Evolutionary conservation across 2,113 vertebrate genomes (phyloP).

Genomic region (Sturnus vulgaris): DNA sequence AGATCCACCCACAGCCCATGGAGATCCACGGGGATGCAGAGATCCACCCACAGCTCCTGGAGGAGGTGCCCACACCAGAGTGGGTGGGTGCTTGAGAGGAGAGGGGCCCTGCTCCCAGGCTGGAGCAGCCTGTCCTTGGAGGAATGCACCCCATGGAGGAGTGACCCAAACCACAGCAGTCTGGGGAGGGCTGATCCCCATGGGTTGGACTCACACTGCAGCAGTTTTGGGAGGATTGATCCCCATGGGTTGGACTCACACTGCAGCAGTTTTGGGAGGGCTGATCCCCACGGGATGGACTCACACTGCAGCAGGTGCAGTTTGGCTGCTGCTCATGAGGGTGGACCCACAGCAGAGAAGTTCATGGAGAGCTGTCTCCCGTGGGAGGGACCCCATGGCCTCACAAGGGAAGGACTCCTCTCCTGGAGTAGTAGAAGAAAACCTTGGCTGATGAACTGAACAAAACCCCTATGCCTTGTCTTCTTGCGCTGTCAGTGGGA

Average conservation of each 20-base stretch:
- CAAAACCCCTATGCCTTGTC: background rate
- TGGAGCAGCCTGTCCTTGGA: background rate
- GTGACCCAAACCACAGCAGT: too few relatives aligned
- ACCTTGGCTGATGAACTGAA: background rate
- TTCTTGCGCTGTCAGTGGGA: fast-evolving
- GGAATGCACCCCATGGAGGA: background rate
- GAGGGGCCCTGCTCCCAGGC: background rate
- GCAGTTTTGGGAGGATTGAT: background rate
- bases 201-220: too few relatives aligned
- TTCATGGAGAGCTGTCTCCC: background rate
- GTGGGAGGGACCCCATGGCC: fast-evolving
- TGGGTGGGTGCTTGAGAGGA: background rate
- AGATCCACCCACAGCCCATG: background rate
- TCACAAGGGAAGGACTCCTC: background rate
- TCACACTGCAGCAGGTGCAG: background rate
- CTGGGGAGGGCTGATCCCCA: too few relatives aligned
- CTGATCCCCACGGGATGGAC: too few relatives aligned
- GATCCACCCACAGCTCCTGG: background rate
- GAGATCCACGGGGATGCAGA: background rate
- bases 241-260: too few relatives aligned
- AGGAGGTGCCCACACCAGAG: fast-evolving
- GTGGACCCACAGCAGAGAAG: fast-evolving
- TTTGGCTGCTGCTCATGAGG: too few relatives aligned
- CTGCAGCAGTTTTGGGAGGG: too few relatives aligned
- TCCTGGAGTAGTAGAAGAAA: background rate